These are phyloP conservation scores for Hemicordylus capensis DNA, from an alignment of 2,113 vertebrate species.

Conservation along the genomic window DNA sequence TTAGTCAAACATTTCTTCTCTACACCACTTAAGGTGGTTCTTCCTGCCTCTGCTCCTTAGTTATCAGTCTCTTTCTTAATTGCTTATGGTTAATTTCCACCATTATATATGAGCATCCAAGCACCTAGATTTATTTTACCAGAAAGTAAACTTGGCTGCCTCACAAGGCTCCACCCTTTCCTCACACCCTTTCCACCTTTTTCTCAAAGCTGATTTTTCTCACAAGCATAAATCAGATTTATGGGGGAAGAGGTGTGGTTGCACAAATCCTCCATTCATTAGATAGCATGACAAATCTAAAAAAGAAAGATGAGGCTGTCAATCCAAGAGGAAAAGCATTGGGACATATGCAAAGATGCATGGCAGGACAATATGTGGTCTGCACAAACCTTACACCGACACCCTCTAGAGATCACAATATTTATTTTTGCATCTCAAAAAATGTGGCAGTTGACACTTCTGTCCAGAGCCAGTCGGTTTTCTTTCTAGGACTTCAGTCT, in stretches of 20 bases:
- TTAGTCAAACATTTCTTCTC: no score
- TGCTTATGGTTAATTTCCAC: not conserved
- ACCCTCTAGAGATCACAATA: not conserved
- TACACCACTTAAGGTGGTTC: no score
- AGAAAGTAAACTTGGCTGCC: not conserved
- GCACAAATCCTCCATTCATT: not conserved
- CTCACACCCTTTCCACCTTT: no score
- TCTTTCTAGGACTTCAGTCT: constrained; percentile 62
- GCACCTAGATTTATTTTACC: not conserved
- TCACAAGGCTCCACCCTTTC: not conserved
- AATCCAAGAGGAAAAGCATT: not conserved
- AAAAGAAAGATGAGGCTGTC: not conserved
- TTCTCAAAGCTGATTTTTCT: no score
- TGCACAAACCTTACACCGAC: not conserved
- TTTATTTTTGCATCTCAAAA: constrained; percentile 52
- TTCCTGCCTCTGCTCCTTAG: not conserved
- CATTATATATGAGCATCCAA: not conserved
- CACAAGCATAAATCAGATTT: not conserved
- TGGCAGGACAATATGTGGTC: not conserved
- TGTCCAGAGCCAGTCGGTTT: constrained; percentile 44
- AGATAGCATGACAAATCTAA: not conserved
- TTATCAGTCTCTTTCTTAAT: not conserved
- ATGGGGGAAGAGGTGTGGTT: not conserved
- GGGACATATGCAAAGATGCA: not conserved
- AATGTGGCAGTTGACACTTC: constrained; percentile 36